Evolutionary conservation across 2,797 vertebrate genomes (phyloP).

Genomic region (Botia kubotai): DNA sequence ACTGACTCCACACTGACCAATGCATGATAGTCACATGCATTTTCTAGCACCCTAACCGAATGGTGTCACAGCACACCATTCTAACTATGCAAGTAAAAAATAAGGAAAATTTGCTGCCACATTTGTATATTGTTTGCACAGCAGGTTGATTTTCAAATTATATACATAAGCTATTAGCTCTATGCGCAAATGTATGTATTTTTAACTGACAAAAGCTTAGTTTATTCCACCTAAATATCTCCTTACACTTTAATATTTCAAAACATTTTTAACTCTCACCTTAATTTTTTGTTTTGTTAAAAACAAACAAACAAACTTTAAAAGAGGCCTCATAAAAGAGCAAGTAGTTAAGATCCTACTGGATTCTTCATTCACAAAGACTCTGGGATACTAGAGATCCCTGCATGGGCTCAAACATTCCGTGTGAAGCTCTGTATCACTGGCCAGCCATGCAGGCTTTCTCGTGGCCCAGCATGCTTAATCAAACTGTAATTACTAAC

Average conservation of each 20-base stretch:
- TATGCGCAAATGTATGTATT: too few relatives aligned
- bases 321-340: conserved; percentile 71
- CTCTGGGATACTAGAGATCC: conserved; percentile 56
- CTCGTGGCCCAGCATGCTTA: conserved; percentile 79
- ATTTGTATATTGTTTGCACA: conserved; percentile 9
- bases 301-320: conserved; percentile 54
- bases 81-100: not conserved
- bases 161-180: conserved; percentile 2
- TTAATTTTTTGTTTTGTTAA: not conserved
- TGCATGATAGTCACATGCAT: not conserved
- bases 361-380: conserved; percentile 19
- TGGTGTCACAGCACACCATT: not conserved
- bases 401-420: conserved; percentile 72
- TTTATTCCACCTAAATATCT: conserved; percentile 21
- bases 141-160: not conserved
- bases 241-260: conserved; percentile 41
- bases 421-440: conserved; percentile 76
- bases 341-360: conserved; percentile 50
- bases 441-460: conserved; percentile 71
- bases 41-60: not conserved
- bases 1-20: not conserved
- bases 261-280: not conserved
- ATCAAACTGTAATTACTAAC: conserved; percentile 83
- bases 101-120: not conserved
- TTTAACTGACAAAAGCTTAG: not conserved